These are phyloP conservation scores for Platorchestia sp. DNA, from an alignment of 1,140 invertebrate species.

Conservation along the genomic window DNA sequence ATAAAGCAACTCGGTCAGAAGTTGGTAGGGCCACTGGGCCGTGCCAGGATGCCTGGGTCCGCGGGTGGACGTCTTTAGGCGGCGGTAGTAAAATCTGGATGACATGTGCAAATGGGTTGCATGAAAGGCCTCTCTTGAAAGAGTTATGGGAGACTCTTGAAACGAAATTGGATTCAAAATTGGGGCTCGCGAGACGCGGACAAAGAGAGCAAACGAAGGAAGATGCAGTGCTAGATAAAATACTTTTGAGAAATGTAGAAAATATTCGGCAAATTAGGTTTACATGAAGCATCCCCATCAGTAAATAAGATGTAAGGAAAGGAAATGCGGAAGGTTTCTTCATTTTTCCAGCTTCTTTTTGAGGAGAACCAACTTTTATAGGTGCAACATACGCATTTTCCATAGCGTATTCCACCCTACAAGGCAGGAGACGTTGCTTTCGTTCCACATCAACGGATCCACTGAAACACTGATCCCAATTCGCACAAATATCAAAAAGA, in stretches of 20 bases:
- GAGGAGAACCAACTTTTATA: background rate
- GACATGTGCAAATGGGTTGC: constrained; percentile 6
- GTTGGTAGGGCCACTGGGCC: background rate
- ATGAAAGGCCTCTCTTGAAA: background rate
- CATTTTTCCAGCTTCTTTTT: background rate
- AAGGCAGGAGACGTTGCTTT: background rate
- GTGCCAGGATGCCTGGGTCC: background rate
- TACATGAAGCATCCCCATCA: background rate
- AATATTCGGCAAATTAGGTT: background rate
- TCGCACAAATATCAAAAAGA: background rate
- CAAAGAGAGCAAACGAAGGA: background rate
- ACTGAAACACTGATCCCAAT: background rate
- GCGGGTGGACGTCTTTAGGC: background rate
- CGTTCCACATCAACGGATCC: background rate
- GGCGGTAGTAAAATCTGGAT: background rate
- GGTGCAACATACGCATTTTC: background rate
- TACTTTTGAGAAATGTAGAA: background rate
- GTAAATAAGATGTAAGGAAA: background rate
- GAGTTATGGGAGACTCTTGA: background rate
- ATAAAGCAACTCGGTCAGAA: constrained; percentile 32
- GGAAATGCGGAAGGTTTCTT: background rate
- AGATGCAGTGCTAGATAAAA: background rate
- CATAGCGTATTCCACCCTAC: background rate
- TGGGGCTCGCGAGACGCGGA: background rate
- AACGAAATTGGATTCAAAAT: background rate